These are phyloP conservation scores for Lycocorax pyrrhopterus DNA, from an alignment of 2,113 vertebrate genomes.

Conservation along the genomic window DNA sequence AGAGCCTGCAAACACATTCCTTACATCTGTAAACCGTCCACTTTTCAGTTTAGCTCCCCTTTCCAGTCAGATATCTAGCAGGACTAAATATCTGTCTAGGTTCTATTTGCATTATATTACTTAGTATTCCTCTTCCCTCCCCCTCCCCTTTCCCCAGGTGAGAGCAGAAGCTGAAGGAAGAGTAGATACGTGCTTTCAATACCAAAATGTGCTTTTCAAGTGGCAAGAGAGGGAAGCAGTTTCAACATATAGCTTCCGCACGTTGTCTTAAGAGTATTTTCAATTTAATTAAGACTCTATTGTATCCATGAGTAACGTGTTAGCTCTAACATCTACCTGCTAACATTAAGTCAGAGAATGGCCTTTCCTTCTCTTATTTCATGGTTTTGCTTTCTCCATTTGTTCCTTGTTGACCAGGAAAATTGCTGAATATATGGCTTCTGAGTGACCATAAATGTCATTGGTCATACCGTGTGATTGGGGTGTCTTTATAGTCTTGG, in stretches of 20 bases:
- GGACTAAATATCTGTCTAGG: neutral
- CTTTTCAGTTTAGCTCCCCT: neutral
- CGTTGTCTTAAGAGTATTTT: constrained; percentile 4
- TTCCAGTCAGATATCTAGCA: neutral
- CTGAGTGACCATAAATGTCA: constrained; percentile 45
- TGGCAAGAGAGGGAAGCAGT: neutral
- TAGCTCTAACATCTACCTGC: constrained; percentile 7
- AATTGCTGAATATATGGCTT: constrained; percentile 61
- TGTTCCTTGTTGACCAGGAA: constrained; percentile 63
- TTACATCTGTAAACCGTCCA: neutral
- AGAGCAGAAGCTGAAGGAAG: neutral
- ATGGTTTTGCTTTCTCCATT: constrained; percentile 57
- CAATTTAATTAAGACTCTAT: constrained; percentile 33
- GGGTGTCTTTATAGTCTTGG: neutral
- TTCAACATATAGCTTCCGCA: neutral
- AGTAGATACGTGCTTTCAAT: neutral
- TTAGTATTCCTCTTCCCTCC: neutral
- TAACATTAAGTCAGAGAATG: constrained; percentile 35
- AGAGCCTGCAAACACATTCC: neutral
- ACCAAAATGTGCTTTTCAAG: neutral
- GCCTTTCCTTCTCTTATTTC: constrained; percentile 60
- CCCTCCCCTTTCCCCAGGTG: neutral
- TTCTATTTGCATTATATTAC: neutral
- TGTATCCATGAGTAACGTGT: neutral
- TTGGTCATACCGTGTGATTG: neutral